Evolutionary conservation across 2,888 invertebrate genomes (phyloP).

Genomic region (Hydrotaea cyrtoneurina): DNA sequence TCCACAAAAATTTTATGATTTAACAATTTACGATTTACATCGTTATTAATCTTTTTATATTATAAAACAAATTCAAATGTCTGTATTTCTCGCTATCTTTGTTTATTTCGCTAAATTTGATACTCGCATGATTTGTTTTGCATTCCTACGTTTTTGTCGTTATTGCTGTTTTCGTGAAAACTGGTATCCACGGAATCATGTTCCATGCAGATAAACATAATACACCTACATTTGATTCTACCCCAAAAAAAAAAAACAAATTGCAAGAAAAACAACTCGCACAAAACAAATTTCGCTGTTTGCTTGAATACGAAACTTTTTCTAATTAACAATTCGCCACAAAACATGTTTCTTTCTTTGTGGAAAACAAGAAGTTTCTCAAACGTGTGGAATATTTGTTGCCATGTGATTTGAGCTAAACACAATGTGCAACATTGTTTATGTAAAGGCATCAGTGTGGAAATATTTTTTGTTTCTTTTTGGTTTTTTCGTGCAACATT

Average conservation of each 20-base stretch:
- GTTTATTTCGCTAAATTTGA: background rate
- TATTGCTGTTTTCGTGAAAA: background rate
- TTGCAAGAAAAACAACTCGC: background rate
- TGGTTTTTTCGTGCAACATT: background rate
- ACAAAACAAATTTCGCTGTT: conserved; percentile 5
- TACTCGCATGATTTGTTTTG: background rate
- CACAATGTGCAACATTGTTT: conserved; percentile 6
- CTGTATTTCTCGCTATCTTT: background rate
- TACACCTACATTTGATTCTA: conserved; percentile 24
- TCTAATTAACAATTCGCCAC: background rate
- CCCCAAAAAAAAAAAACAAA: no score
- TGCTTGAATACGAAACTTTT: conserved; percentile 4
- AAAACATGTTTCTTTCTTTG: background rate
- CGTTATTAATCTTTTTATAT: background rate
- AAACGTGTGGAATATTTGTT: conserved; percentile 3
- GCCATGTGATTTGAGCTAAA: background rate
- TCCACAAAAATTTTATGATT: background rate
- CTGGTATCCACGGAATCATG: conserved; percentile 17
- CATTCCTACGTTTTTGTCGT: background rate
- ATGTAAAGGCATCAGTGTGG: background rate
- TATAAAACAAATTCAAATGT: background rate
- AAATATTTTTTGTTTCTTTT: no score
- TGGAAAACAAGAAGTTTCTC: background rate
- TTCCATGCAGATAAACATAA: background rate
- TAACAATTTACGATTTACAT: background rate